Base-by-base conservation (phyloP, 2,888 invertebrate species). In the Crossocerus cetratus region DNA sequence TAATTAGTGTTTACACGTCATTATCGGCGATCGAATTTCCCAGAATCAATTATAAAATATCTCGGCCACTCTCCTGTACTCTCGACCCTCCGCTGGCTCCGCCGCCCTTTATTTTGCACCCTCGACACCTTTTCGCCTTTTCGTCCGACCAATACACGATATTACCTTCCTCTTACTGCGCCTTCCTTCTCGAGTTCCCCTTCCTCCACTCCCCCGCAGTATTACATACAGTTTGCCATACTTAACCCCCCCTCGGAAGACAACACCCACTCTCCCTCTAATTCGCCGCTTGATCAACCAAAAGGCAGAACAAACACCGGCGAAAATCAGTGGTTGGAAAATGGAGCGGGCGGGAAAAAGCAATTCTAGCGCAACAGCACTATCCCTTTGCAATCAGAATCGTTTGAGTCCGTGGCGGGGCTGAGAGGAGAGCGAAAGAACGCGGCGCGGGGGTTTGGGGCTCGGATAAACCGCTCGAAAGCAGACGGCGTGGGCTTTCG, bases 1-100 rank as follows among this genome's bases (percentile, higher is more conserved):
- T 89, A 90, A 90, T 90, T 89, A 89, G 87, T 88, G 88, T 86
- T 88, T 87, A 77, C 79, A 79, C 78, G 78, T 78, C 80, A 84
- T 85, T 84, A 85, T 84, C 76, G 80, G 74, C 80, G 84, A 85
- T 84, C 81, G 83, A 84, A 80, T 83, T 82, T 75, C 65, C 65
- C 74, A 72, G 76, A 77, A 81, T 83, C 83, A 83, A 82, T 83
- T 83, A 84, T 83, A 83, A 76, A 83, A 82, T 83, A 79, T 80
- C 82, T 83, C 82, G 83, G 76, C 84, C 81, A 77, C 72, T 77
- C 82, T 81, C 69, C 71, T 16, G n/a, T 14, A 54, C 67, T 55
- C 71, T 73, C 66, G 65, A 70, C 73, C 65, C 58, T 72, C 69
- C 23, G 63, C 65, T 22, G 56, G 49, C 65, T 60, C 53, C 22